Evolutionary conservation across 1,140 invertebrate genomes (phyloP), one percentile per base, ranked within the genome.

Genomic region (Polypedilum vanderplanki): DNA sequence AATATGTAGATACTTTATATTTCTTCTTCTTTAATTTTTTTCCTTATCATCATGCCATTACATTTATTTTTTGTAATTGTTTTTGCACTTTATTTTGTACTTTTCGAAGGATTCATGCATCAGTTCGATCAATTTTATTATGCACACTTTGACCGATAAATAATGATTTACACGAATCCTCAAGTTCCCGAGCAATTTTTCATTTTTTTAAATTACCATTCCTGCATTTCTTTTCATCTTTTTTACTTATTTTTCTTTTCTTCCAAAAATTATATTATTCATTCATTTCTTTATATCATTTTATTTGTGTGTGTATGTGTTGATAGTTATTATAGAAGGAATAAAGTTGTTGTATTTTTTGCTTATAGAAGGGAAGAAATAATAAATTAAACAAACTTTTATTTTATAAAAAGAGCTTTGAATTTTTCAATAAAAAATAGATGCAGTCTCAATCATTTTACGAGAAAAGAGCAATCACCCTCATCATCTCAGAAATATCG

Each of bases 31-130:
- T 67, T 20, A 17, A n/a, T 18, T 67, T 67, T 18, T 70, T 70
- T 70, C 1, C 17, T 22, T 70, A 18, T 70, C 20, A 20, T 70
- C 15, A n/a, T 20, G 5, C 17, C 17, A 70, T 70, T 20, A 57
- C 46, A 57, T 57, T 67, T 67, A 20, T 67, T 67, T 67, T 67
- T 17, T 70, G 65, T 70, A 70, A 70, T 18, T 70, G 20, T 70
- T 20, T 70, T 70, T 70, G 65, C 65, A 70, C 65, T 70, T 70
- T 70, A 20, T 20, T 70, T 70, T 70, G 65, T 70, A 70, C 65
- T 70, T 70, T 70, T 70, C 65, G 20, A 70, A 70, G 20, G 65
- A 70, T 57, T 57, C 46, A 57, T 4, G 46, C 12, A 57, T 57
- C 46, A 57, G 1, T 57, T 12, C n/a, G 46, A 33, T 33, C 24